Percentiles rank a stretch among this genome's conserved stretches.
Conservation (phyloP, 1,140 invertebrate genomes). For the Calosoma granatense region DNA sequence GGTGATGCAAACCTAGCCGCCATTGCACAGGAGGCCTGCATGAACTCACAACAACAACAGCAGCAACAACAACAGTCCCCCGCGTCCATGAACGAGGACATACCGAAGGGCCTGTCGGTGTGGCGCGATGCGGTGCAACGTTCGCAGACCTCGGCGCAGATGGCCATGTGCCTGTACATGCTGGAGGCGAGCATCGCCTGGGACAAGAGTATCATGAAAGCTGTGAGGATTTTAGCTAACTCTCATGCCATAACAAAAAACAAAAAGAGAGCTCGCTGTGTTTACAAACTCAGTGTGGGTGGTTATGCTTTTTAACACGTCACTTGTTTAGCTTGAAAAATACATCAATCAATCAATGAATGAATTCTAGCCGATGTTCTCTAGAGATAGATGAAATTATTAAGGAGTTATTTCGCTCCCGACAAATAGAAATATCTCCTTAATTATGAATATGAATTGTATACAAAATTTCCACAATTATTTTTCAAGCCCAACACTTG, state of each 20-base stretch:
- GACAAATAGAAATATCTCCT: too few relatives aligned
- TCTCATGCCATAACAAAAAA: constrained; percentile 22
- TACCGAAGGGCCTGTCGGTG: constrained; percentile 61
- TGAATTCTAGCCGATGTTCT: too few relatives aligned
- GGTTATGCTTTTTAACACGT: constrained; percentile 28
- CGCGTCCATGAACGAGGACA: constrained; percentile 31
- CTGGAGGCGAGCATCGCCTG: constrained; percentile 88
- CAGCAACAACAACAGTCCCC: constrained; percentile 11
- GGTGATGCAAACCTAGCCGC: constrained; percentile 45
- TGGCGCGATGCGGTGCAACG: constrained; percentile 83
- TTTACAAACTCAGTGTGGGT: constrained; percentile 36
- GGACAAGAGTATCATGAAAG: constrained; percentile 99
- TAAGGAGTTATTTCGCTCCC: too few relatives aligned
- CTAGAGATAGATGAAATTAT: too few relatives aligned
- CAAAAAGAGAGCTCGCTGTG: constrained; percentile 36
- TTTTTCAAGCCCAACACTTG: background rate
- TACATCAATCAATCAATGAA: too few relatives aligned
- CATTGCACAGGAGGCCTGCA: constrained; percentile 36
- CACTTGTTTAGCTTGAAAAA: background rate
- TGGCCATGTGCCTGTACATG: constrained; percentile 82
- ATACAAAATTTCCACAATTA: too few relatives aligned
- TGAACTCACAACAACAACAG: background rate
- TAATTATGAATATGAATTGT: too few relatives aligned
- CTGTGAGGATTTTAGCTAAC: constrained; percentile 55
- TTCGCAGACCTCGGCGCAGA: constrained; percentile 75